Evolutionary conservation across 2,797 vertebrate genomes (phyloP).

Genomic region (Champsocephalus gunnari): DNA sequence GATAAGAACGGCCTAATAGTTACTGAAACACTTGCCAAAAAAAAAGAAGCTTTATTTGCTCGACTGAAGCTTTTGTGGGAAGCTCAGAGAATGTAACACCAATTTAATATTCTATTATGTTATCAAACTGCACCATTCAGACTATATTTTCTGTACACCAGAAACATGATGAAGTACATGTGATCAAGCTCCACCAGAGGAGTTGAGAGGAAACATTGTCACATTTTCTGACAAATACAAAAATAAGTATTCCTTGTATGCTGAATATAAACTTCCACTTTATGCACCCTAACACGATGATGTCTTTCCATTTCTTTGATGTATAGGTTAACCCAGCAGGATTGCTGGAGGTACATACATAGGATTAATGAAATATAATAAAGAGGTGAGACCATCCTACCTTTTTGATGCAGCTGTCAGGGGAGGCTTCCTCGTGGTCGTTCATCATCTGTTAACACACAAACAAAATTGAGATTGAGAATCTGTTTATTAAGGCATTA

Average conservation of each 20-base stretch:
- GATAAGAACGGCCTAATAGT: conserved; percentile 16
- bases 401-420: conserved; percentile 93
- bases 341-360: background rate
- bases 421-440: conserved; percentile 89
- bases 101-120: background rate
- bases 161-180: background rate
- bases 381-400: conserved; percentile 78
- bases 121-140: background rate
- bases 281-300: background rate
- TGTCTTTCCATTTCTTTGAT: background rate
- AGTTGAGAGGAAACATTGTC: background rate
- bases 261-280: background rate
- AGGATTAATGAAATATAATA: background rate
- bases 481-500: conserved; percentile 27
- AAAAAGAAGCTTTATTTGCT: background rate
- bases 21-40: conserved; percentile 1
- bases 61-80: background rate
- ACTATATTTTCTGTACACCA: background rate
- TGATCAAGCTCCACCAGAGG: background rate
- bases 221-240: background rate
- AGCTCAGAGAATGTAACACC: background rate
- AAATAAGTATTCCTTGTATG: background rate
- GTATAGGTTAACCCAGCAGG: background rate
- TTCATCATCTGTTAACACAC: conserved; percentile 89
- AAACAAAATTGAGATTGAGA: conserved; percentile 26